These are phyloP conservation scores for Pomatostomus ruficeps DNA, from an alignment of 2,113 vertebrate species.

Conservation along the genomic window DNA sequence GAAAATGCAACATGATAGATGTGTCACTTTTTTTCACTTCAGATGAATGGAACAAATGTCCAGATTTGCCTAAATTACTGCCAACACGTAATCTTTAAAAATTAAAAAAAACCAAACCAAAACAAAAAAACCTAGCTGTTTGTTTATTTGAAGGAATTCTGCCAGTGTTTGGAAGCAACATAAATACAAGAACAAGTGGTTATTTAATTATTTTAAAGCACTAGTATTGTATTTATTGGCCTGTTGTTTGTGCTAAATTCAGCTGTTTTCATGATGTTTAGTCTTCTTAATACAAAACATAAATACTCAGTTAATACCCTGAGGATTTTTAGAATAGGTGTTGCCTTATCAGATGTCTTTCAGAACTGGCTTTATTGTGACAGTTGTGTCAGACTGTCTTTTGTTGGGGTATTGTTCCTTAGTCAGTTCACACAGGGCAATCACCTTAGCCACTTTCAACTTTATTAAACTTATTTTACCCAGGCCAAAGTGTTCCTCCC, in stretches of 20 bases:
- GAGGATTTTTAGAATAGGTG: neutral
- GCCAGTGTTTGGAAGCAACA: constrained; percentile 15
- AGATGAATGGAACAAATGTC: constrained; percentile 1
- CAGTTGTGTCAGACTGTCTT: neutral
- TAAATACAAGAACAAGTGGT: constrained; percentile 13
- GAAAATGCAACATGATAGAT: neutral
- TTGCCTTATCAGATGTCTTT: neutral
- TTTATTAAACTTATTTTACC: neutral
- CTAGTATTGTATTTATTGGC: constrained; percentile 19
- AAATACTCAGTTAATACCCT: constrained; percentile 21
- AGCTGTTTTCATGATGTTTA: constrained; percentile 33
- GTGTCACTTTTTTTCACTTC: neutral
- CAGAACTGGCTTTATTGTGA: neutral
- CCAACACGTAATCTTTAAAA: neutral
- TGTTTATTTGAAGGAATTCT: constrained; percentile 38
- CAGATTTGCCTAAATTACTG: neutral
- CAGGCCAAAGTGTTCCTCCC: neutral
- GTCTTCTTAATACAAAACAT: neutral
- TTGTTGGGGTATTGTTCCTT: neutral
- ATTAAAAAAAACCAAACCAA: neutral
- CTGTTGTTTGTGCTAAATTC: constrained; percentile 17
- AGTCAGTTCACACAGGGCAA: neutral
- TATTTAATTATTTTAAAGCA: constrained; percentile 39
- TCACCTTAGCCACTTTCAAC: neutral
- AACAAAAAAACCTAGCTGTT: neutral